Evolutionary conservation across 2,888 invertebrate species (phyloP).

Genomic region (Eupsilia transversa): DNA sequence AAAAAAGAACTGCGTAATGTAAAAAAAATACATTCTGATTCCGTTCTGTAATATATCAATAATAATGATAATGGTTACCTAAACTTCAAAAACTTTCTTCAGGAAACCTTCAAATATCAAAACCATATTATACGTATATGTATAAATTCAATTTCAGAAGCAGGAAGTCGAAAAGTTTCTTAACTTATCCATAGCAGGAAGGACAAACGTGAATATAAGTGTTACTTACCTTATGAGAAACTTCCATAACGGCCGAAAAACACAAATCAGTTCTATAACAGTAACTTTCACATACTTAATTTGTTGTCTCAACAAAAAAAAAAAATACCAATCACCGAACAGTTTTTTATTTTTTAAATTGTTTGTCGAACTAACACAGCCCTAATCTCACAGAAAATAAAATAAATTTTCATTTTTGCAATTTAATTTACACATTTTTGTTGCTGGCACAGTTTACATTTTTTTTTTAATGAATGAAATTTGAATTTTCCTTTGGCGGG

Average conservation of each 20-base stretch:
- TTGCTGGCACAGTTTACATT: conserved; percentile 51
- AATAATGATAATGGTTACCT: background rate
- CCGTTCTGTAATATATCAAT: background rate
- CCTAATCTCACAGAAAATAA: conserved; percentile 38
- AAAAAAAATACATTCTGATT: background rate
- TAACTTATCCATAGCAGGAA: conserved; percentile 45
- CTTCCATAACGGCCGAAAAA: conserved; percentile 60
- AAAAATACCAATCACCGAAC: conserved; percentile 45
- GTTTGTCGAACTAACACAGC: conserved; percentile 67
- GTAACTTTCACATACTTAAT: conserved; percentile 60
- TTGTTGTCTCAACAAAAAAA: conserved; percentile 27
- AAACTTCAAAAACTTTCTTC: background rate
- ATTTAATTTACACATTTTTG: conserved; percentile 28
- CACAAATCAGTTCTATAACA: conserved; percentile 50
- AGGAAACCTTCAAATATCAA: background rate
- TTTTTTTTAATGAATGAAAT: conserved; percentile 73
- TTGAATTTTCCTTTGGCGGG: conserved; percentile 86
- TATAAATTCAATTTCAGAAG: conserved; percentile 20
- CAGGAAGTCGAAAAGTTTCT: conserved; percentile 58
- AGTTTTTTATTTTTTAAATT: conserved; percentile 59
- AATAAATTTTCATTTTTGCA: conserved; percentile 17
- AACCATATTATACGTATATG: background rate
- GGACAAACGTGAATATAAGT: conserved; percentile 15
- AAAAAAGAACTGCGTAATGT: background rate
- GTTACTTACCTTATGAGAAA: conserved; percentile 69